Percentiles rank a stretch among this genome's conserved stretches.
Conservation (phyloP, 2,888 invertebrate genomes). For the Agrotis puta region DNA sequence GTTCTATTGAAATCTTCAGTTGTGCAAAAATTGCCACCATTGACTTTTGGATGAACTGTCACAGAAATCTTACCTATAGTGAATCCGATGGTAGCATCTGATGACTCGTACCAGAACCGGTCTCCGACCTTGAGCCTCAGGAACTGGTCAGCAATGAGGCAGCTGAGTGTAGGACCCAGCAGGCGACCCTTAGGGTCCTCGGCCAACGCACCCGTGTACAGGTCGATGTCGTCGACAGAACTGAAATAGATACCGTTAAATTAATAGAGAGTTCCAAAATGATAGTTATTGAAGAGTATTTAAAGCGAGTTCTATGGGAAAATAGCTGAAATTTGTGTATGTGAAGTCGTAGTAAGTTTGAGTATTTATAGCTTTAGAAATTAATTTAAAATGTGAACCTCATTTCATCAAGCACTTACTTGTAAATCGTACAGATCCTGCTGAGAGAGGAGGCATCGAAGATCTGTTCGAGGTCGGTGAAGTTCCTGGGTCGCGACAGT, state of each 20-base stretch:
- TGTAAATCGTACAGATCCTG: constrained; percentile 92
- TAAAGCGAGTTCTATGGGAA: too few relatives aligned
- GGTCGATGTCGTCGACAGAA: constrained; percentile 95
- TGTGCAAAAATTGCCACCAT: too few relatives aligned
- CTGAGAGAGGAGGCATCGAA: constrained; percentile 92
- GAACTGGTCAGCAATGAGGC: constrained; percentile 96
- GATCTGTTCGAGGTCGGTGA: constrained; percentile 92
- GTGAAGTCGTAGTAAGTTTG: too few relatives aligned
- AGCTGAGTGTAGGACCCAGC: constrained; percentile 96
- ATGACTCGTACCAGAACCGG: constrained; percentile 97
- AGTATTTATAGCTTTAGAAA: too few relatives aligned
- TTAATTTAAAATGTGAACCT: too few relatives aligned
- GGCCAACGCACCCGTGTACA: constrained; percentile 96
- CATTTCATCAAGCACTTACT: constrained; percentile 79
- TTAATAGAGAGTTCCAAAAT: not conserved
- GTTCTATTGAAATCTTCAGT: too few relatives aligned
- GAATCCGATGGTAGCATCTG: constrained; percentile 92
- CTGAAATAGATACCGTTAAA: constrained; percentile 9
- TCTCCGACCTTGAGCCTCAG: constrained; percentile 95
- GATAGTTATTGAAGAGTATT: not conserved
- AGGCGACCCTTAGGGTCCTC: constrained; percentile 94
- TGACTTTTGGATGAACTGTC: too few relatives aligned
- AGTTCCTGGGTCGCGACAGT: constrained; percentile 91
- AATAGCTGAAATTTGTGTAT: too few relatives aligned
- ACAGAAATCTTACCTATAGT: constrained; percentile 89